A percentile compares a stretch with the other conserved stretches of the same genome.
phyloP scores from a whole-genome alignment of 2,113 vertebrate genomes.

The Tauraco erythrolophus region DNA sequence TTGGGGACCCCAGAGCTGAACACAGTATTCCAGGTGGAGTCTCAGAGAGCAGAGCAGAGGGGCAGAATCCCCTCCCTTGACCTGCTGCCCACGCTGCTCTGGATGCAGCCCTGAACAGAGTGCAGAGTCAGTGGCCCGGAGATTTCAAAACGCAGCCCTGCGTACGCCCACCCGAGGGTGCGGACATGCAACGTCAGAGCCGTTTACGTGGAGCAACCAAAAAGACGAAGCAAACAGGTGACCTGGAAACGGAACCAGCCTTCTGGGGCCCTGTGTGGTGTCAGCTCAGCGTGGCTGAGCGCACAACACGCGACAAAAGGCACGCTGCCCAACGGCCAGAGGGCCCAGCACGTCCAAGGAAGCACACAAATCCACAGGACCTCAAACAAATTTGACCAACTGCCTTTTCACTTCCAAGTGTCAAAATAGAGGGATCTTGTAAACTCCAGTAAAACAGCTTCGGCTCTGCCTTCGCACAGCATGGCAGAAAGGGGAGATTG shows the following conservation, averaged over 20 bases:
- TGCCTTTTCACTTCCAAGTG: background rate
- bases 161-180: accelerated
- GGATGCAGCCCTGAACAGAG: no score
- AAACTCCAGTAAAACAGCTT: background rate
- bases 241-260: background rate
- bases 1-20: no score
- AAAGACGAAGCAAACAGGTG: background rate
- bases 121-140: background rate
- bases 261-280: background rate
- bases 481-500: background rate
- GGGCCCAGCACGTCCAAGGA: background rate
- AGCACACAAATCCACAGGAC: background rate
- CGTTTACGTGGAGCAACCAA: background rate
- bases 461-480: background rate
- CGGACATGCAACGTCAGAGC: accelerated
- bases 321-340: background rate
- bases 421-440: background rate
- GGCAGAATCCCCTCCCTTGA: no score
- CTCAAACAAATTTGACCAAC: background rate
- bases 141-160: background rate
- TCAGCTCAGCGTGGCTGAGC: background rate
- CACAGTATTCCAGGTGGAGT: no score
- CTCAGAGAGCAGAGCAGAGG: no score
- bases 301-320: background rate
- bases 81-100: no score